Conservation (phyloP, 2,113 vertebrate genomes). For the Centropristis striata region DNA sequence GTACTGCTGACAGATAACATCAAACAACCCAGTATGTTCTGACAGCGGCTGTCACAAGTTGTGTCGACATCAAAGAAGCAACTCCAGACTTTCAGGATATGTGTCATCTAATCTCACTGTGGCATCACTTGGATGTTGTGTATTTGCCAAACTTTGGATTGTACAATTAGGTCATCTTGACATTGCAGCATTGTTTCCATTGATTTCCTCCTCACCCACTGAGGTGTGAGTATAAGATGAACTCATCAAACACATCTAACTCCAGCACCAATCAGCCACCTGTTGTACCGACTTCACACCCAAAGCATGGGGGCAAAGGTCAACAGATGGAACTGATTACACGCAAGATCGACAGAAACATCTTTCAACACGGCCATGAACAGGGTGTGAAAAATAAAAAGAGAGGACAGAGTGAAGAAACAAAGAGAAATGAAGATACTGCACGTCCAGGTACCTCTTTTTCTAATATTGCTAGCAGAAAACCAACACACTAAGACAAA, state of each 20-base stretch:
- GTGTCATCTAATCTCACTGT: not conserved
- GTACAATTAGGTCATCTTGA: conserved; percentile 21
- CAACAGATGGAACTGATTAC: conserved; percentile 42
- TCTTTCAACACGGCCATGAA: not conserved
- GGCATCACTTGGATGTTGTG: not conserved
- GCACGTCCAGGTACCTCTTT: not conserved
- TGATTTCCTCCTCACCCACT: not conserved
- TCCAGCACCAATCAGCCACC: conserved; percentile 30
- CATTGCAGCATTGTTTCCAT: not conserved
- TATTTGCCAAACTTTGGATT: not conserved
- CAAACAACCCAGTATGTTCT: conserved; percentile 19
- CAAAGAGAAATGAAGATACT: not conserved
- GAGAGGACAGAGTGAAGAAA: not conserved
- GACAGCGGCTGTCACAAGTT: conserved; percentile 45
- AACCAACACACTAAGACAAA: not conserved
- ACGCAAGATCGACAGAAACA: not conserved
- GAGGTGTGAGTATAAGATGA: not conserved
- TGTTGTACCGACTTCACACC: conserved; percentile 47
- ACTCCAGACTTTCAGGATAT: conserved; percentile 21
- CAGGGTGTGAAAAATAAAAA: not conserved
- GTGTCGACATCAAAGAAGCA: conserved; percentile 40
- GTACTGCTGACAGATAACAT: conserved; percentile 42
- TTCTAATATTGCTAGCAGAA: not conserved
- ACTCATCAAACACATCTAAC: conserved; percentile 1
- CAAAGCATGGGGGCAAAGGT: conserved; percentile 23